Conservation (phyloP, 2,797 vertebrate genomes). For the Spea hammondii region DNA sequence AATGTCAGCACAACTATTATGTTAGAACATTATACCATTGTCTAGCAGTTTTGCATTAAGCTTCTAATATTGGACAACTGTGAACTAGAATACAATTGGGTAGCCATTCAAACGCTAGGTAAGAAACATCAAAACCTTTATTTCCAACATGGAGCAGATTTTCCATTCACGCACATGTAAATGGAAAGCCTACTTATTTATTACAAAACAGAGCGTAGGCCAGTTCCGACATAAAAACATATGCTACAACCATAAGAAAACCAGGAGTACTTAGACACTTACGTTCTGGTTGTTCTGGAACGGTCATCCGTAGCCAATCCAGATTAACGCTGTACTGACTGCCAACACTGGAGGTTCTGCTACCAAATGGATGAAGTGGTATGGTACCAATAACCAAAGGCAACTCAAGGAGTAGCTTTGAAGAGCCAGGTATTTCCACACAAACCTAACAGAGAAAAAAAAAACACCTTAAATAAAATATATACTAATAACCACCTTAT, state of each 20-base stretch:
- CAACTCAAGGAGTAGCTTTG: slow-evolving; percentile 88
- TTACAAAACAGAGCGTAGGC: too few species aligned
- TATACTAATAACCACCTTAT: not conserved
- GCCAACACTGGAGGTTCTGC: slow-evolving; percentile 87
- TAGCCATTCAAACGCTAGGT: too few species aligned
- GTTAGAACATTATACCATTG: too few species aligned
- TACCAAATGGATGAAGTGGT: slow-evolving; percentile 86
- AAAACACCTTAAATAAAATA: not conserved
- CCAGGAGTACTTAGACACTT: slow-evolving; percentile 57
- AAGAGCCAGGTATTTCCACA: slow-evolving; percentile 88
- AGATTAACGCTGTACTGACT: slow-evolving; percentile 86
- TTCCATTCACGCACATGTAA: too few species aligned
- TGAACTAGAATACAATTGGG: too few species aligned
- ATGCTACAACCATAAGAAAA: not conserved
- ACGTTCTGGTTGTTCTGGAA: slow-evolving; percentile 87
- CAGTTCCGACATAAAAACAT: not conserved
- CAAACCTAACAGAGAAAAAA: slow-evolving; percentile 75
- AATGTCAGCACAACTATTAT: too few species aligned
- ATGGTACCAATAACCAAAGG: slow-evolving; percentile 94
- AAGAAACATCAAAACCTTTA: too few species aligned
- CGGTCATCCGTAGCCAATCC: slow-evolving; percentile 82
- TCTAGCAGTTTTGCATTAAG: too few species aligned
- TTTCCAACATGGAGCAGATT: too few species aligned
- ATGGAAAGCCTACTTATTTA: too few species aligned
- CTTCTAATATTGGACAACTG: too few species aligned